These are phyloP conservation scores for Lasioglossum villosulum DNA, from an alignment of 2,888 invertebrate genomes.

Conservation along the genomic window DNA sequence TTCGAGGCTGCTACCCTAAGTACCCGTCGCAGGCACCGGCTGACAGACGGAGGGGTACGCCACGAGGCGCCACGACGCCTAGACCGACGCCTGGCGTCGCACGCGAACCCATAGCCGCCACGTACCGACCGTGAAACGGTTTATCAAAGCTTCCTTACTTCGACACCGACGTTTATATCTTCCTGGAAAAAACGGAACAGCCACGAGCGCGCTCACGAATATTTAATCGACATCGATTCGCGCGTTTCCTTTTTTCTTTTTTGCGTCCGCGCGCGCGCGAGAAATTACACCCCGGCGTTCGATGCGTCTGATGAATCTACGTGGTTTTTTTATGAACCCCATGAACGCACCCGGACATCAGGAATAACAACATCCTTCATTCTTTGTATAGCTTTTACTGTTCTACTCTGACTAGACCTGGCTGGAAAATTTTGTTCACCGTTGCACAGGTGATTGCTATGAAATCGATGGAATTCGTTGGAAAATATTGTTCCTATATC, in stretches of 20 bases:
- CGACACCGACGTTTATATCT: constrained; percentile 19
- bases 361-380: background rate
- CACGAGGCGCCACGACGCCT: constrained; percentile 74
- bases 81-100: constrained; percentile 72
- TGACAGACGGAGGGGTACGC: constrained; percentile 56
- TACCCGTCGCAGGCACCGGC: constrained; percentile 15
- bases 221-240: constrained; percentile 44
- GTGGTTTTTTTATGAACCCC: background rate
- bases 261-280: background rate
- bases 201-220: constrained; percentile 33
- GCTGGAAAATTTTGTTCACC: background rate
- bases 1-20: constrained; percentile 48
- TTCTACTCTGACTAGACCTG: too few relatives aligned
- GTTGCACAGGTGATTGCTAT: too few relatives aligned
- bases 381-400: too few relatives aligned
- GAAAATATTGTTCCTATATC: too few relatives aligned
- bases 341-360: background rate
- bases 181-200: constrained; percentile 47
- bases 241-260: background rate
- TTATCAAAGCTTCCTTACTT: constrained; percentile 45
- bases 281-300: background rate
- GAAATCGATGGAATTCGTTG: too few relatives aligned
- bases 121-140: constrained; percentile 49
- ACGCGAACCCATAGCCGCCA: constrained; percentile 59
- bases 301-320: background rate